Percentiles rank a stretch among this genome's conserved stretches.
phyloP scores from a whole-genome alignment of 2,113 vertebrate genomes.

The Ammodramus savannarum region DNA sequence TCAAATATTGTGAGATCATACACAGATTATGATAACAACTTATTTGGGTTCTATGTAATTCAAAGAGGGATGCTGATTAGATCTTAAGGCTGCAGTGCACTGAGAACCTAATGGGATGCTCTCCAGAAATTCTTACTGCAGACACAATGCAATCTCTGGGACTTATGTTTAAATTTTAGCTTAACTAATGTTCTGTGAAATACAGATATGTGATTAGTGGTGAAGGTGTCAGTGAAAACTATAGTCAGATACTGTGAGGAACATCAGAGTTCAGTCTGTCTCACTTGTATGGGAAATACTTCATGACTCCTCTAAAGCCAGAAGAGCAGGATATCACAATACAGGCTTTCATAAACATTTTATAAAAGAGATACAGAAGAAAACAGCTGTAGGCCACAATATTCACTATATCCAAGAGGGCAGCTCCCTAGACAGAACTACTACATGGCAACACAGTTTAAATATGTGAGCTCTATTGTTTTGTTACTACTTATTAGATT shows the following conservation, averaged over 20 bases:
- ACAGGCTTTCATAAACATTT: not conserved
- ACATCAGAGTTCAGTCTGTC: constrained; percentile 37
- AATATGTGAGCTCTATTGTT: not conserved
- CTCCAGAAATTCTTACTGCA: not conserved
- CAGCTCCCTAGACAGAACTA: not conserved
- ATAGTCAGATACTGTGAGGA: not conserved
- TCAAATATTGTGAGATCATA: constrained; percentile 9
- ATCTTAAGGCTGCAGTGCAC: not conserved
- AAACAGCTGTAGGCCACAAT: not conserved
- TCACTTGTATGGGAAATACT: not conserved
- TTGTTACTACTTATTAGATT: not conserved
- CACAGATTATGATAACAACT: constrained; percentile 27
- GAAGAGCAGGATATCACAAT: not conserved
- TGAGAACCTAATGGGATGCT: not conserved
- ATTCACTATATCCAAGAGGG: not conserved
- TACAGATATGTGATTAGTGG: not conserved
- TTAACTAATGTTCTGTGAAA: constrained; percentile 63
- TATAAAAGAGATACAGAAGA: not conserved
- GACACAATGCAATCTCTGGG: not conserved
- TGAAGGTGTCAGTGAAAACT: constrained; percentile 41
- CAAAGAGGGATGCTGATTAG: constrained; percentile 3
- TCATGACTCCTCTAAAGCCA: not conserved
- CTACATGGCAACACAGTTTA: not conserved
- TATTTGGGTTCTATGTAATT: not conserved
- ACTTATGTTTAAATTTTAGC: constrained; percentile 47